Percentiles rank a stretch among this genome's conserved stretches.
These are phyloP conservation scores for Tapirus terrestris DNA, from an alignment of 2,113 vertebrate species.

Conservation along the genomic window DNA sequence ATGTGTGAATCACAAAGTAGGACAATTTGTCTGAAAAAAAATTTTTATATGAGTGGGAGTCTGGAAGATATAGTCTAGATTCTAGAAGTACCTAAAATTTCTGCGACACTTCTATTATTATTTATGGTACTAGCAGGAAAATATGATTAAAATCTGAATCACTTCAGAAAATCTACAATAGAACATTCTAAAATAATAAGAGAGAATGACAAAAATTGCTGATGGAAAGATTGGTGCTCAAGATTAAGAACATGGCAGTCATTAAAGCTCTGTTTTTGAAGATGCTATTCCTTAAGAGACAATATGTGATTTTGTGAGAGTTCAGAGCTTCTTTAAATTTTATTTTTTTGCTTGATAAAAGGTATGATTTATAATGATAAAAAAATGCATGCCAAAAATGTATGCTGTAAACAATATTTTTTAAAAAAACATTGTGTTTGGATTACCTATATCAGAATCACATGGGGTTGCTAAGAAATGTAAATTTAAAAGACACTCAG, in stretches of 20 bases:
- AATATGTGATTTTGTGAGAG: neutral
- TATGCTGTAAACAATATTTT: neutral
- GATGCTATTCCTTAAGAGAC: neutral
- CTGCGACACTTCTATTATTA: neutral
- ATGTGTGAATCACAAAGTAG: neutral
- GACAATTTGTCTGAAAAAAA: neutral
- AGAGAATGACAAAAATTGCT: neutral
- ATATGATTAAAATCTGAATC: neutral
- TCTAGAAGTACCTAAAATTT: neutral
- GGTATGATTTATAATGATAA: neutral
- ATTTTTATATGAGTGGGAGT: neutral
- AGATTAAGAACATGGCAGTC: neutral
- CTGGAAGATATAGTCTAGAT: neutral
- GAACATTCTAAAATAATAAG: neutral
- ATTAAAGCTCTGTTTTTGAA: neutral
- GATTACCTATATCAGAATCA: neutral
- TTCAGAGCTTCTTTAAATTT: neutral
- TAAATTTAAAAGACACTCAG: neutral
- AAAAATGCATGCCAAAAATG: neutral
- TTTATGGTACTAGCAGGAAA: neutral
- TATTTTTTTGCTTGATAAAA: neutral
- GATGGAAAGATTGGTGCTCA: neutral
- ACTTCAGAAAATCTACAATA: neutral
- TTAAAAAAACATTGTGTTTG: neutral
- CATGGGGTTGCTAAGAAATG: neutral